These are phyloP conservation scores for Cygnus buccinator DNA, from an alignment of 2,113 vertebrate species.

Conservation along the genomic window DNA sequence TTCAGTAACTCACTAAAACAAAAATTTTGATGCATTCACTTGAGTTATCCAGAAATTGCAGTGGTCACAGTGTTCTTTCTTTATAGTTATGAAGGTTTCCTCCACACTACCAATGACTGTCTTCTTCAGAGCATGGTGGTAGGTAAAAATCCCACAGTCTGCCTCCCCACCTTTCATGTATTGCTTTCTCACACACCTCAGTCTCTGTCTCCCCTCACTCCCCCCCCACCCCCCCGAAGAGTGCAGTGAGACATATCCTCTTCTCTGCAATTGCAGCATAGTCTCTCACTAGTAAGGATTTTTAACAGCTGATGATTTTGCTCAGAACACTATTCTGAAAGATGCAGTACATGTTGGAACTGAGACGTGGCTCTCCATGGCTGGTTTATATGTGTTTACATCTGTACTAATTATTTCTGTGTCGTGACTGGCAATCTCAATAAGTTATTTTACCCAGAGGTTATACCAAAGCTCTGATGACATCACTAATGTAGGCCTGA, in stretches of 20 bases:
- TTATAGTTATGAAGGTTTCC: background rate
- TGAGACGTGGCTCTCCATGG: background rate
- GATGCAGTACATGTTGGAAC: too few relatives aligned
- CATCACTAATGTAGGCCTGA: background rate
- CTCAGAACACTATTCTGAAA: background rate
- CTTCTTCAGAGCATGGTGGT: background rate
- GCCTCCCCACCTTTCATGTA: background rate
- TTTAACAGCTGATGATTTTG: background rate
- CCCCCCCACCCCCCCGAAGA: background rate
- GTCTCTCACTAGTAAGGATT: background rate
- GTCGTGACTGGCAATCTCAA: background rate
- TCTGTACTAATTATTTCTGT: background rate
- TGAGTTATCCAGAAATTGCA: background rate
- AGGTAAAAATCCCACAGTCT: background rate
- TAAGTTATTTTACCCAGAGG: background rate
- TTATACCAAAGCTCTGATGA: background rate
- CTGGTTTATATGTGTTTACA: background rate
- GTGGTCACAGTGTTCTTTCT: background rate
- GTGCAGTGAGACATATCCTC: background rate
- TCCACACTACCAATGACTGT: background rate
- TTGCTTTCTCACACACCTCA: background rate
- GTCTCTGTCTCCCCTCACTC: background rate
- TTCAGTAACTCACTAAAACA: background rate
- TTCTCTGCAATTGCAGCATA: background rate
- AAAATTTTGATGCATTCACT: background rate